Base-by-base conservation (phyloP, 2,888 invertebrate species). In the Metacarcinus magister region DNA sequence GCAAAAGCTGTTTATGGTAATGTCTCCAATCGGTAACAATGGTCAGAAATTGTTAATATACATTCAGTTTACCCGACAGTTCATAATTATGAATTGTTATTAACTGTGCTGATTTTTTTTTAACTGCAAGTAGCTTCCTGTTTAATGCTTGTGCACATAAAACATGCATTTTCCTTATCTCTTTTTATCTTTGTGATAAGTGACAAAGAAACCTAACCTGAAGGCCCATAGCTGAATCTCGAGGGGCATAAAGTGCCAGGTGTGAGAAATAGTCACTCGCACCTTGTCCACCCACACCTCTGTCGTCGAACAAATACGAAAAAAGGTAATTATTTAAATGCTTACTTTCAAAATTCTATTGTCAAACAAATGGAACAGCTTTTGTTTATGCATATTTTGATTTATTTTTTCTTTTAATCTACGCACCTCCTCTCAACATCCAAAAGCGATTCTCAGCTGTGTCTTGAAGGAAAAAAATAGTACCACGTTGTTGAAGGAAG, bases 241-340 rank as follows among this genome's bases (percentile, higher is more conserved):
- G 16, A 96, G 93, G n/a, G 96, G 96, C 96, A 96, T 96, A 32
- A 96, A 96, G 94, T 96, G 96, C 96, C 96, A 96, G n/a, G 96
- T 96, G 92, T 96, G 96, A 4, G 96, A 94, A n/a, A 96, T 96
- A 23, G 96, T 92, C 4, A 96, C 96, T 23, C 96, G 90, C 46
- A 96, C 96, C 89, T 96, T 96, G 89, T 96, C 96, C 44, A 94
- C 94, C 96, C 96, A 96, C 92, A 96, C 96, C 44, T 96, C 96
- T 96, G 94, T 39, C 28, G 43, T 19, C 10, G 13, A 16, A 94
- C 90, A 91, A 2, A 28, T 0, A 67, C 23, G 5, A 67, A 5
- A 67, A 67, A 67, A 67, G 19, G 23, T 5, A 67, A 23, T 67
- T 67, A 67, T 5, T 67, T 0, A 67, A 2, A 13, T 67, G 54